Percentiles rank a stretch among this genome's conserved stretches.
Conservation (phyloP, 2,888 invertebrate species). For the Therioaphis trifolii region DNA sequence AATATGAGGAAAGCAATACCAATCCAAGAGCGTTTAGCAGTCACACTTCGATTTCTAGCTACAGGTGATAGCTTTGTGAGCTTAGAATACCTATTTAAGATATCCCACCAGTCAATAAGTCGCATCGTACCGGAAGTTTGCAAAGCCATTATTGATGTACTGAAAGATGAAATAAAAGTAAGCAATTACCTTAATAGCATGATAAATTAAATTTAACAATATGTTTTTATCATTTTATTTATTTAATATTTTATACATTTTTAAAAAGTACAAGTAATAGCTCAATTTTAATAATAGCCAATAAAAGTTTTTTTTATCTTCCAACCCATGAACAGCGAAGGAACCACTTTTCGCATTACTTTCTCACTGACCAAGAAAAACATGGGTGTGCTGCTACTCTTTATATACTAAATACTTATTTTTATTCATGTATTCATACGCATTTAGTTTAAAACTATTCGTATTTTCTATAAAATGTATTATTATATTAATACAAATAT, state of each 20-base stretch:
- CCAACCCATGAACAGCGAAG: too few relatives aligned
- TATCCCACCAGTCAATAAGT: constrained; percentile 27
- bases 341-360: too few relatives aligned
- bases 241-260: constrained; percentile 6
- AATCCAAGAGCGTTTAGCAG: constrained; percentile 33
- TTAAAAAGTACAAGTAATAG: too few relatives aligned
- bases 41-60: constrained; percentile 39
- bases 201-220: constrained; percentile 24
- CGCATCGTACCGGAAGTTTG: constrained; percentile 40
- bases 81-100: constrained; percentile 30
- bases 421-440: too few relatives aligned
- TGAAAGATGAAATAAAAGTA: constrained; percentile 39
- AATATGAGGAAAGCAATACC: constrained; percentile 35
- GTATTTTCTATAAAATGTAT: too few relatives aligned
- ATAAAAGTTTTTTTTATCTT: too few relatives aligned
- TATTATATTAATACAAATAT: too few relatives aligned
- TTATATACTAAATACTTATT: too few relatives aligned
- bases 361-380: too few relatives aligned
- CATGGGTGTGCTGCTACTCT: too few relatives aligned
- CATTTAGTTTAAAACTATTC: too few relatives aligned
- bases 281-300: too few relatives aligned
- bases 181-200: background rate
- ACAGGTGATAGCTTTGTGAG: constrained; percentile 46
- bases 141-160: constrained; percentile 25
- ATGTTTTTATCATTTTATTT: constrained; percentile 1